Conservation (phyloP, 2,797 vertebrate genomes). For the Paguma larvata region DNA sequence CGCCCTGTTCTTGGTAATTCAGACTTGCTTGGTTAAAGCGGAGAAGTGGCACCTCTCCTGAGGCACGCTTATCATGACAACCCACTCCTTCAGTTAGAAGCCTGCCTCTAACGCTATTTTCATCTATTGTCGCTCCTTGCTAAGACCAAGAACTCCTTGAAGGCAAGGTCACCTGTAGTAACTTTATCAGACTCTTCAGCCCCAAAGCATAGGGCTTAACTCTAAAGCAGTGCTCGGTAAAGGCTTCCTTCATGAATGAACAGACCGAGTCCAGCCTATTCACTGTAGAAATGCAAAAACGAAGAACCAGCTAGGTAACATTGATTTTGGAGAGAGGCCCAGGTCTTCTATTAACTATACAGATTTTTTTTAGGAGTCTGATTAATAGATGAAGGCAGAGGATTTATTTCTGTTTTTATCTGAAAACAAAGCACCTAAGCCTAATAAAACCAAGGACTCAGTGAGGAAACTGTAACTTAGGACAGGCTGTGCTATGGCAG, state of each 20-base stretch:
- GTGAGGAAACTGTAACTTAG: neutral
- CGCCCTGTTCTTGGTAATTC: neutral
- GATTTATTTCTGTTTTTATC: neutral
- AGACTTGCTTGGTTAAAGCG: slow-evolving; percentile 1
- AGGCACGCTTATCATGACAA: neutral
- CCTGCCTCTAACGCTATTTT: neutral
- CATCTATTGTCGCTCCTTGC: neutral
- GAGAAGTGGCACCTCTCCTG: neutral
- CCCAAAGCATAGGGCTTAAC: neutral
- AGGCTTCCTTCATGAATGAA: neutral
- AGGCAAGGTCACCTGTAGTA: neutral
- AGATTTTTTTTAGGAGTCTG: neutral
- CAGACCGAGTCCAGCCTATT: neutral
- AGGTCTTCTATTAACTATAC: neutral
- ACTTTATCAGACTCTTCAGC: neutral
- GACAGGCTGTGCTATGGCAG: rapidly evolving
- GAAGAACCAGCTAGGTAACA: neutral
- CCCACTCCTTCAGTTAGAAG: neutral
- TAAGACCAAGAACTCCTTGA: neutral
- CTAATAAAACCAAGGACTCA: neutral
- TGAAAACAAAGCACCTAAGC: slow-evolving; percentile 39
- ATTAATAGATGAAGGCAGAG: neutral
- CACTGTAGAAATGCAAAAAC: neutral
- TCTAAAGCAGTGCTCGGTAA: neutral
- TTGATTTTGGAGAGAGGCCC: neutral